phyloP scores from a whole-genome alignment of 1,140 invertebrate species.

The Drosophila sturtevanti region DNA sequence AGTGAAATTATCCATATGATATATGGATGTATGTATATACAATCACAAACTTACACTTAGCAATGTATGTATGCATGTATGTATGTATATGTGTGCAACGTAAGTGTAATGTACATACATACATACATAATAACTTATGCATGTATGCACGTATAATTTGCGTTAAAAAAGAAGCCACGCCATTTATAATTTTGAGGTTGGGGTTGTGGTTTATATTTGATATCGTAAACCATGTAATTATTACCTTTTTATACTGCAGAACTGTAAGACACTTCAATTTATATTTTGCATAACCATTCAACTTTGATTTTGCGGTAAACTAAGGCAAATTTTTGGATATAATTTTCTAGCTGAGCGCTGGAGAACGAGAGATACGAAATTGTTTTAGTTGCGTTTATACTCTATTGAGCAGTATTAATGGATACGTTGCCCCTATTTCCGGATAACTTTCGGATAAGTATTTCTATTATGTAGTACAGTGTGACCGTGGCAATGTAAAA shows the following conservation, averaged over 20 bases:
- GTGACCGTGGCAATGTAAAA: neutral
- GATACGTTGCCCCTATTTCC: neutral
- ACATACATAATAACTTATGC: conserved; percentile 19
- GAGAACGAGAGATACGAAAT: neutral
- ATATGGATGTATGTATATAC: neutral
- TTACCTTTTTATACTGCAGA: neutral
- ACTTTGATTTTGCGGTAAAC: conserved; percentile 1
- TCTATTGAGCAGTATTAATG: neutral
- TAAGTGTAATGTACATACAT: conserved; percentile 8
- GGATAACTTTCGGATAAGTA: neutral
- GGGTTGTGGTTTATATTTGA: neutral
- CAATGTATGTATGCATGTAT: neutral
- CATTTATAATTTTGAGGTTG: conserved; percentile 66
- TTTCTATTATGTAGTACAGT: neutral
- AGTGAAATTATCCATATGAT: neutral
- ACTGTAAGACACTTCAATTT: neutral
- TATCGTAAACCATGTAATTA: neutral
- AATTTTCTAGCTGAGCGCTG: neutral
- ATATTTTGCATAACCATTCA: neutral
- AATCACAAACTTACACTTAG: neutral
- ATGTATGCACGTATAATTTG: conserved; percentile 4
- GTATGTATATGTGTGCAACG: neutral
- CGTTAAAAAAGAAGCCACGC: conserved; percentile 56
- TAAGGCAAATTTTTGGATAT: neutral
- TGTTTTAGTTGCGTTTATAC: neutral